Conservation (phyloP, 2,888 invertebrate species). For the Falcaria lacertinaria region DNA sequence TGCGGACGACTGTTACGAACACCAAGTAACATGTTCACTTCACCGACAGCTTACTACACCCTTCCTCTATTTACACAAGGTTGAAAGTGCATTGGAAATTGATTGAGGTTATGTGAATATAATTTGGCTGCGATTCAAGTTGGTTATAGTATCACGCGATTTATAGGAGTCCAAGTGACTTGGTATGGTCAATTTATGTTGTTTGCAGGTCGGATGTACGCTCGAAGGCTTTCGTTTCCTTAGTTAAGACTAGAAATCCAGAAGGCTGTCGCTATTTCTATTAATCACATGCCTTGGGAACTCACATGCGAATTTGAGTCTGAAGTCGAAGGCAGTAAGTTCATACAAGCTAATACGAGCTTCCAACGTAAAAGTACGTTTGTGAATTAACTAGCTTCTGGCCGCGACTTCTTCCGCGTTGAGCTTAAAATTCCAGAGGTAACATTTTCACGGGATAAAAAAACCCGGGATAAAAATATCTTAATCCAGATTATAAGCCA, state of each 20-base stretch:
- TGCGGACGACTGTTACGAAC: constrained; percentile 15
- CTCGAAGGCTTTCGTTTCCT: neutral
- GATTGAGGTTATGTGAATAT: neutral
- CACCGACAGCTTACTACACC: neutral
- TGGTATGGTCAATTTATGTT: neutral
- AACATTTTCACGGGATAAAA: no score
- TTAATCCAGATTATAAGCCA: no score
- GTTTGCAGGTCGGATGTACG: neutral
- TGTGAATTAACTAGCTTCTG: no score
- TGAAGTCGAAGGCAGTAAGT: no score
- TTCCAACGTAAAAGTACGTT: no score
- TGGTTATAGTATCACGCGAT: constrained; percentile 3
- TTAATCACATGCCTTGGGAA: no score
- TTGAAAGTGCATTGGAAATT: neutral
- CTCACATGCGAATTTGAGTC: no score
- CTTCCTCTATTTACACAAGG: neutral
- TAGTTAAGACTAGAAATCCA: neutral
- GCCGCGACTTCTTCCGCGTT: no score
- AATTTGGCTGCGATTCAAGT: neutral
- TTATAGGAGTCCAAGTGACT: constrained; percentile 2
- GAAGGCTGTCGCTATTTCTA: no score
- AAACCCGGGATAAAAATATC: no score
- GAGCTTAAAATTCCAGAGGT: no score
- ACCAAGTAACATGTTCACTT: constrained; percentile 13
- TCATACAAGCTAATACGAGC: no score